phyloP scores from a whole-genome alignment of 2,888 invertebrate species.

The Eledone cirrhosa region DNA sequence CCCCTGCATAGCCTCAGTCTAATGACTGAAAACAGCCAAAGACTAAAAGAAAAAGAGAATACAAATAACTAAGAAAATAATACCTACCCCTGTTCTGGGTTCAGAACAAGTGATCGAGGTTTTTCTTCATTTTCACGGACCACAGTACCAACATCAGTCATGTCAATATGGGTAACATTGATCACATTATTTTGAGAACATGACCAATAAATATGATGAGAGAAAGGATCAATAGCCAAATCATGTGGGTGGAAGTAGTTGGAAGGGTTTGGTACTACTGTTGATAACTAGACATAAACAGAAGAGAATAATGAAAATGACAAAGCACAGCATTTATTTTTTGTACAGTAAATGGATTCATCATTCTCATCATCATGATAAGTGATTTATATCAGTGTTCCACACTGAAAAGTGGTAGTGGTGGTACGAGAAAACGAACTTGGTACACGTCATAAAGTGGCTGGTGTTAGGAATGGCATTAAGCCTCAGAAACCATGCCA shows the following conservation, averaged over 20 bases:
- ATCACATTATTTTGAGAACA: slow-evolving; percentile 85
- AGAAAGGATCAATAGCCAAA: slow-evolving; percentile 85
- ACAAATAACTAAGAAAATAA: neutral
- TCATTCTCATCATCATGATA: no score
- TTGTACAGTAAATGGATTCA: no score
- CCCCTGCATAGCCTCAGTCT: no score
- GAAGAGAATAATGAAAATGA: neutral
- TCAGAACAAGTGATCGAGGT: slow-evolving; percentile 84
- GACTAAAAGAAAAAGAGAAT: neutral
- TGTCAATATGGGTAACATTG: slow-evolving; percentile 83
- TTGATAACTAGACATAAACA: slow-evolving; percentile 41
- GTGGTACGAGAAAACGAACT: no score
- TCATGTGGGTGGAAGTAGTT: slow-evolving; percentile 74
- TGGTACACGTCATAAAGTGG: no score
- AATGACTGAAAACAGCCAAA: no score
- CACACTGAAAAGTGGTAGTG: no score
- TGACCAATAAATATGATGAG: slow-evolving; percentile 88
- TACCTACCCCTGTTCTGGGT: slow-evolving; percentile 79
- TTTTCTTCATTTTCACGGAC: slow-evolving; percentile 80
- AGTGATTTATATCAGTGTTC: no score
- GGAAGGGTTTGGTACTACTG: slow-evolving; percentile 44
- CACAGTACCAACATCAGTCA: slow-evolving; percentile 71
- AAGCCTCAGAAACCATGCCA: no score
- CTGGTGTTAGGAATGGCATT: no score
- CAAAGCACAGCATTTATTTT: no score